Evolutionary conservation across 2,888 invertebrate genomes (phyloP).

Genomic region (Euzetes globulus): DNA sequence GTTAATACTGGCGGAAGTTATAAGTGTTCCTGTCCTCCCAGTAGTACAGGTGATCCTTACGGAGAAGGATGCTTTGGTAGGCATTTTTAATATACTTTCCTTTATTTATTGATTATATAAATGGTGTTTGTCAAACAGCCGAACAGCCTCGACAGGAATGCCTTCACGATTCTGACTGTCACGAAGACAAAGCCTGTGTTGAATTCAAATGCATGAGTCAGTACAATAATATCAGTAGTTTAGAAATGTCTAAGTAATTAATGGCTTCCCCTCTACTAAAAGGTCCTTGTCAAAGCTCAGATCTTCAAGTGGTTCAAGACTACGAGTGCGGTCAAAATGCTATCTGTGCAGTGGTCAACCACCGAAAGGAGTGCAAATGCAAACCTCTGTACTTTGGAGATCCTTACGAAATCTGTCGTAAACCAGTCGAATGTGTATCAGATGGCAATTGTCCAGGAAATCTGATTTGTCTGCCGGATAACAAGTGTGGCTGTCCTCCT

Average conservation of each 20-base stretch:
- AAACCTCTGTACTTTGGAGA: conserved; percentile 70
- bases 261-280: no score
- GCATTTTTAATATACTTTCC: neutral
- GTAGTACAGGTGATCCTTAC: conserved; percentile 72
- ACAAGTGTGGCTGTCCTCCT: conserved; percentile 43
- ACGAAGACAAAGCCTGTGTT: conserved; percentile 71
- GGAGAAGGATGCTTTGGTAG: conserved; percentile 45
- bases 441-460: conserved; percentile 43
- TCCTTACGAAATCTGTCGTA: conserved; percentile 60
- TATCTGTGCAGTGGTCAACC: conserved; percentile 58
- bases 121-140: neutral
- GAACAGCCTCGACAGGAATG: conserved; percentile 55
- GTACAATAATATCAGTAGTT: no score
- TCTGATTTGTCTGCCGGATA: conserved; percentile 41
- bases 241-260: no score
- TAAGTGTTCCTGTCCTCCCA: conserved; percentile 76
- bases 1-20: conserved; percentile 74
- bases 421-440: conserved; percentile 40
- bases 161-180: conserved; percentile 76
- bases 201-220: conserved; percentile 52
- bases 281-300: no score
- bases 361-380: conserved; percentile 75
- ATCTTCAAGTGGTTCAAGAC: no score
- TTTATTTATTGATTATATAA: neutral
- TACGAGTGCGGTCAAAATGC: conserved; percentile 49